Conservation (phyloP, 2,888 invertebrate species). For the Cheilosia scutellata region DNA sequence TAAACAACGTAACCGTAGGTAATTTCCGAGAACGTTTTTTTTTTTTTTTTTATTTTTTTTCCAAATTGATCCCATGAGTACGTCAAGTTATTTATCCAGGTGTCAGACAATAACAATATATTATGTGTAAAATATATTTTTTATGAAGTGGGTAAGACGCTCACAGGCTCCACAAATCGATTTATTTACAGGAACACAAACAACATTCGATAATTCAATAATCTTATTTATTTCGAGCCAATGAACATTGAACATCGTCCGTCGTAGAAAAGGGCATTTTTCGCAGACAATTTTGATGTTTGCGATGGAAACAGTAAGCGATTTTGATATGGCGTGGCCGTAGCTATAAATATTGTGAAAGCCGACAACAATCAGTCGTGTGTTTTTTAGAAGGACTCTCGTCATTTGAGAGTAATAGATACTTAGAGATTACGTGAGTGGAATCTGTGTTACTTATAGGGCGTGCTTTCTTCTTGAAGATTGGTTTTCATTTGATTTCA, state of each 20-base stretch:
- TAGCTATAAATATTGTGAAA: not conserved
- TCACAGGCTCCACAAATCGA: slow-evolving; percentile 49
- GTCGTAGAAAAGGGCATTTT: not conserved
- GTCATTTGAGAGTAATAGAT: too few relatives aligned
- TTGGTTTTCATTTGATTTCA: too few relatives aligned
- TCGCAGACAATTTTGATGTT: not conserved
- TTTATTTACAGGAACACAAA: slow-evolving; percentile 36
- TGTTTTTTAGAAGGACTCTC: not conserved
- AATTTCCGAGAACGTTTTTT: slow-evolving; percentile 25
- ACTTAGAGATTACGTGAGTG: too few relatives aligned
- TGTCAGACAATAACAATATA: slow-evolving; percentile 62
- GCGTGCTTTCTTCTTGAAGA: too few relatives aligned
- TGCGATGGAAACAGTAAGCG: not conserved
- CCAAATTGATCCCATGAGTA: slow-evolving; percentile 69
- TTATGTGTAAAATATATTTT: slow-evolving; percentile 49
- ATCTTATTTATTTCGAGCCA: slow-evolving; percentile 40
- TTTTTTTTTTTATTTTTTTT: slow-evolving; percentile 13
- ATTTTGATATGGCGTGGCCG: not conserved
- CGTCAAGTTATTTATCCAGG: slow-evolving; percentile 63
- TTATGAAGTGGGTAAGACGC: slow-evolving; percentile 38
- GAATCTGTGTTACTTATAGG: too few relatives aligned
- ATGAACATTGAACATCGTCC: not conserved
- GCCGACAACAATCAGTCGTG: not conserved
- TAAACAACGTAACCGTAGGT: slow-evolving; percentile 22
- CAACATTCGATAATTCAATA: slow-evolving; percentile 56